Evolutionary conservation across 2,888 invertebrate species (phyloP).

Genomic region (Azorinus chamasolen): DNA sequence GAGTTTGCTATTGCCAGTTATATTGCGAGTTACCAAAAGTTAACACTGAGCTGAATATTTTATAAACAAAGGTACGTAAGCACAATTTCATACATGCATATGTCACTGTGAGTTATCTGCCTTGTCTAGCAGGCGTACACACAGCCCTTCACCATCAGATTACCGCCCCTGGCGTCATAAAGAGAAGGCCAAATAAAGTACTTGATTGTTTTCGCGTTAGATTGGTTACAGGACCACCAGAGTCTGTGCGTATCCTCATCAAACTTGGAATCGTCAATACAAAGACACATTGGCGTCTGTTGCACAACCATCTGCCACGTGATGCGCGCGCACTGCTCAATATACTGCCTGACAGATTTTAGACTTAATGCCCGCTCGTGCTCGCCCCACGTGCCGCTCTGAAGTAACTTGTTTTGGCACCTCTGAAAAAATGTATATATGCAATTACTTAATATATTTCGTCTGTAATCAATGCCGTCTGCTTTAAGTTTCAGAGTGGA

Average conservation of each 20-base stretch:
- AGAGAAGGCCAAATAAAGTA: conserved; percentile 82
- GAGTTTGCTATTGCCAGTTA: no score
- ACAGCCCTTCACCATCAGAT: conserved; percentile 80
- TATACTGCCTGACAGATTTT: conserved; percentile 68
- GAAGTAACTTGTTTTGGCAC: conserved; percentile 42
- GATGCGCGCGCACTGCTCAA: conserved; percentile 71
- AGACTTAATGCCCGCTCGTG: conserved; percentile 51
- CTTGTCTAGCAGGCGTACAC: conserved; percentile 69
- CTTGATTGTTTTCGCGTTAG: conserved; percentile 70
- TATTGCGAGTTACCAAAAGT: no score
- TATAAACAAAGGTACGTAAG: no score
- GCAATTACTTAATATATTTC: background rate
- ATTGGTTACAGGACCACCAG: conserved; percentile 83
- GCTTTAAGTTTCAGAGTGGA: no score
- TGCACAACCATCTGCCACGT: conserved; percentile 84
- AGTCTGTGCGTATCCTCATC: conserved; percentile 78
- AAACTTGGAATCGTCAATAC: conserved; percentile 68
- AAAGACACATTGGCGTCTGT: conserved; percentile 77
- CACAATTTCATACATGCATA: no score
- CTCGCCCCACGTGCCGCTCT: conserved; percentile 23
- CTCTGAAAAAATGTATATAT: conserved; percentile 63
- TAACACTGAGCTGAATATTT: no score
- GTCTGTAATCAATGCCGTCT: no score
- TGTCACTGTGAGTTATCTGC: no score
- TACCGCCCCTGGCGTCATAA: conserved; percentile 79